Conservation (phyloP, 2,888 invertebrate species). For the Melikaiella ostensackeni region DNA sequence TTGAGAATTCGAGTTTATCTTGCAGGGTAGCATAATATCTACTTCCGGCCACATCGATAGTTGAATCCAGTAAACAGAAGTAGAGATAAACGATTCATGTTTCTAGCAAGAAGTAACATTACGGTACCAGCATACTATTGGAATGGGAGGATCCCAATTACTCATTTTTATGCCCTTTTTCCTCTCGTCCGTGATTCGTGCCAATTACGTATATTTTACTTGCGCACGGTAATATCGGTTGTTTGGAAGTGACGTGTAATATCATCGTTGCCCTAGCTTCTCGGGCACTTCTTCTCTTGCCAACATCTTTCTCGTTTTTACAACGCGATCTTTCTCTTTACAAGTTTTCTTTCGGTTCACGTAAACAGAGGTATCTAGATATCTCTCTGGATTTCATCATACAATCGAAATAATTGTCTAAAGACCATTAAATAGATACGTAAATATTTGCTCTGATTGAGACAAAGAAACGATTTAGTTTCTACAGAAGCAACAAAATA, state of each 20-base stretch:
- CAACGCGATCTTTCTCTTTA: neutral
- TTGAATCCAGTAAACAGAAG: too few relatives aligned
- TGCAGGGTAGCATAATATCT: neutral
- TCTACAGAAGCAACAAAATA: too few relatives aligned
- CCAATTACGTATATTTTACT: constrained; percentile 9
- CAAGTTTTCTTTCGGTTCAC: neutral
- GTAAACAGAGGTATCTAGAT: neutral
- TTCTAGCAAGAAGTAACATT: neutral
- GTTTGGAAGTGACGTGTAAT: neutral
- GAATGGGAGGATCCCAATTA: constrained; percentile 2
- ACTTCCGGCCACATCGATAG: neutral
- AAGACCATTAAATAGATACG: neutral
- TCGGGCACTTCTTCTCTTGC: neutral
- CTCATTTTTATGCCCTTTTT: constrained; percentile 1
- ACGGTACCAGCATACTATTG: neutral
- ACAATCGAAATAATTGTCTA: neutral
- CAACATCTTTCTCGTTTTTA: neutral
- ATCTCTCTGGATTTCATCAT: neutral
- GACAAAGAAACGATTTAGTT: too few relatives aligned
- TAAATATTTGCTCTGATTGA: too few relatives aligned
- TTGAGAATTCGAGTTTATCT: neutral
- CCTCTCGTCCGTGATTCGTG: neutral
- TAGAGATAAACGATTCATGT: neutral
- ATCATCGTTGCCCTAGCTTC: neutral
- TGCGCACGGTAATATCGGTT: constrained; percentile 1